phyloP scores from a whole-genome alignment of 1,140 invertebrate genomes.

The Paraescarpia echinospica region DNA sequence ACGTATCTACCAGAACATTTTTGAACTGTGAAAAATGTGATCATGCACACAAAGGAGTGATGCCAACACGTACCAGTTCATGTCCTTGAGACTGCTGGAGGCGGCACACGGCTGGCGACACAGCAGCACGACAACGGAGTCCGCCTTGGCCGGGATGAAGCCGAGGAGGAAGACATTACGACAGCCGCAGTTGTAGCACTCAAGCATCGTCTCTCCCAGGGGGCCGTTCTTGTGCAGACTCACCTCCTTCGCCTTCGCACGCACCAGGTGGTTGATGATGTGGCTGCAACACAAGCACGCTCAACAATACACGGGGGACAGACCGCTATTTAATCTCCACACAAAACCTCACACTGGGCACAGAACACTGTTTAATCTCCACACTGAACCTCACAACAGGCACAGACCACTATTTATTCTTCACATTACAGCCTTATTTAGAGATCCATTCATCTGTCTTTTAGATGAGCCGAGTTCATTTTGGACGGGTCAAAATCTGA shows the following conservation, averaged over 20 bases:
- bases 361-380: too few species aligned
- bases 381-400: too few species aligned
- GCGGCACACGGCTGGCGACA: conserved; percentile 97
- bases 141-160: conserved; percentile 98
- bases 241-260: conserved; percentile 98
- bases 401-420: too few species aligned
- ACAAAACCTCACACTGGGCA: too few species aligned
- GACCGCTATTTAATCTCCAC: not conserved
- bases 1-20: too few species aligned
- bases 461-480: too few species aligned
- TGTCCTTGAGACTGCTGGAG: conserved; percentile 93
- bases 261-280: conserved; percentile 96
- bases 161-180: conserved; percentile 93
- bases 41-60: too few species aligned
- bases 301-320: not conserved
- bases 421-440: too few species aligned
- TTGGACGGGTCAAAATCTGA: too few species aligned
- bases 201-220: conserved; percentile 93
- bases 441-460: too few species aligned
- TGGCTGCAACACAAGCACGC: conserved; percentile 69
- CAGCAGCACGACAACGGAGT: conserved; percentile 96
- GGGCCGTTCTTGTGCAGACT: conserved; percentile 96
- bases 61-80: conserved; percentile 79
- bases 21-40: too few species aligned
- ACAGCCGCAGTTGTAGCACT: conserved; percentile 98